Percentiles rank a stretch among this genome's conserved stretches.
Evolutionary conservation across 2,888 invertebrate genomes (phyloP).

Genomic region (Sphaeridia pumilis): DNA sequence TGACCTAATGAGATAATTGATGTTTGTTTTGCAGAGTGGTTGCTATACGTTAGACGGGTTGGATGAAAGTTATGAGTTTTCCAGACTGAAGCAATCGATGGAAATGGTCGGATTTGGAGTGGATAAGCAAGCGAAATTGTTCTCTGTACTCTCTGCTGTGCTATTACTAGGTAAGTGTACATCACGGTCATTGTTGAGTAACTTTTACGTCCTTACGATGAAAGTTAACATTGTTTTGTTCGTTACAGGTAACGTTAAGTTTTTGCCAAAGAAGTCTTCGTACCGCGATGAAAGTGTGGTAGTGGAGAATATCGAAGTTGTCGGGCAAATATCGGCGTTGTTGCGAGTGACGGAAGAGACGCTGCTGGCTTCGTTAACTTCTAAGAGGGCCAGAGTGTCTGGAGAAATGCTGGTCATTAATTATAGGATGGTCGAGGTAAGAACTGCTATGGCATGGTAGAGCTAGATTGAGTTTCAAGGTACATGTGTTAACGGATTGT

Average conservation of each 20-base stretch:
- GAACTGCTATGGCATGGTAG: no score
- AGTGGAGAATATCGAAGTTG: slow-evolving; percentile 71
- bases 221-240: no score
- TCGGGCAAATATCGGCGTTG: slow-evolving; percentile 73
- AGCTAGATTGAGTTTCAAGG: no score
- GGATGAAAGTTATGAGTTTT: slow-evolving; percentile 86
- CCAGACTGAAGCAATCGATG: slow-evolving; percentile 88
- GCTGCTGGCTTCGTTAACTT: slow-evolving; percentile 74
- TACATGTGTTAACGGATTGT: no score
- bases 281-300: slow-evolving; percentile 91
- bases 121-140: slow-evolving; percentile 78
- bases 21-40: slow-evolving; percentile 56
- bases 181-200: background rate
- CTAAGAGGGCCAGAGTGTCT: slow-evolving; percentile 70
- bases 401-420: slow-evolving; percentile 85
- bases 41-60: slow-evolving; percentile 74
- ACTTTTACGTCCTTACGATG: no score
- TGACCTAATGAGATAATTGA: no score
- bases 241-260: slow-evolving; percentile 62
- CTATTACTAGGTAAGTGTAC: slow-evolving; percentile 60
- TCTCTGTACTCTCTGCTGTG: slow-evolving; percentile 88
- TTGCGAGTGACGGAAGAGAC: slow-evolving; percentile 81
- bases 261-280: slow-evolving; percentile 77
- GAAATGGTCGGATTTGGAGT: slow-evolving; percentile 92
- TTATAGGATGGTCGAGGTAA: slow-evolving; percentile 58